phyloP scores from a whole-genome alignment of 2,113 vertebrate species.

The Mus pahari region DNA sequence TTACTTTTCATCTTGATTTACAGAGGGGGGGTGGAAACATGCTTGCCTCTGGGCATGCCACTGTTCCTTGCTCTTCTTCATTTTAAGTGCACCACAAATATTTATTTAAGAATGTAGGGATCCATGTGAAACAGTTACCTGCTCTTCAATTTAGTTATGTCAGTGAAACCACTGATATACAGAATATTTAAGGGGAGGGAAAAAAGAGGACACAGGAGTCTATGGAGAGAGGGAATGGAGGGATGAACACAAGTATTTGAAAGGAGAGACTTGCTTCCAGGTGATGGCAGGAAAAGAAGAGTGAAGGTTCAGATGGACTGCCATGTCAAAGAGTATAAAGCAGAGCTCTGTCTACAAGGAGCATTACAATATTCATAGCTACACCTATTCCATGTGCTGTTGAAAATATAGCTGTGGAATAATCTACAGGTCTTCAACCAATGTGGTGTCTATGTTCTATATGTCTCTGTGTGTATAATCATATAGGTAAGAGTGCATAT shows the following conservation, averaged over 20 bases:
- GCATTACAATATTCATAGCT: rapidly evolving
- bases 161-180: background rate
- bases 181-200: background rate
- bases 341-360: background rate
- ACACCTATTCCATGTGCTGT: too few relatives aligned
- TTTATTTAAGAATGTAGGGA: background rate
- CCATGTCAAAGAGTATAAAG: background rate
- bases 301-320: background rate
- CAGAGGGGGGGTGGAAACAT: too few relatives aligned
- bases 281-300: background rate
- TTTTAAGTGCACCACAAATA: background rate
- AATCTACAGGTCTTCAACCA: background rate
- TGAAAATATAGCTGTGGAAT: background rate
- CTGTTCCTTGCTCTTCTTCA: background rate
- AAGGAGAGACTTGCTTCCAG: background rate
- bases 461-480: background rate
- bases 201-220: background rate
- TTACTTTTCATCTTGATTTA: constrained; percentile 24
- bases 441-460: too few relatives aligned
- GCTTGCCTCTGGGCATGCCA: background rate
- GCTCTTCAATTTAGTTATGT: rapidly evolving
- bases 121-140: rapidly evolving
- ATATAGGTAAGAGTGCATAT: background rate
- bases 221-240: background rate
- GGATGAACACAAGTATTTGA: background rate